Conservation (phyloP, 1,140 invertebrate species). For the Anastatus disparis region DNA sequence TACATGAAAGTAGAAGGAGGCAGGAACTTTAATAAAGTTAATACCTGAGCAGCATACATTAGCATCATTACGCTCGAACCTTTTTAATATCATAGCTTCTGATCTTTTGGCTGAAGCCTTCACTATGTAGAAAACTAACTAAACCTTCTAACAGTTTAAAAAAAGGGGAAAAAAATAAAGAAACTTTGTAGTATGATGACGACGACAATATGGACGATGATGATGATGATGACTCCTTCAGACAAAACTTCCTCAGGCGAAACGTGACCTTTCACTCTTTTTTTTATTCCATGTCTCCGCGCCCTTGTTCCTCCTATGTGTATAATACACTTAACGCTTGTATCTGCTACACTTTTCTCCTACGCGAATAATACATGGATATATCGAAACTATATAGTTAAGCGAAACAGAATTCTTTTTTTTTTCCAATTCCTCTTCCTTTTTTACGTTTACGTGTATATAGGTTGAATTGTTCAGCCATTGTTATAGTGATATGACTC, state of each 20-base stretch:
- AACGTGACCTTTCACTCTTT: slow-evolving; percentile 6
- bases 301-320: neutral
- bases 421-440: no score
- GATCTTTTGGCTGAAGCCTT: neutral
- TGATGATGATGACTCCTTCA: neutral
- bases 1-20: no score
- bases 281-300: neutral
- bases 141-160: no score
- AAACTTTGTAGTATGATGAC: no score
- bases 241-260: neutral
- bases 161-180: no score
- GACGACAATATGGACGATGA: neutral
- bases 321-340: no score
- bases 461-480: neutral
- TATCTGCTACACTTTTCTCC: no score
- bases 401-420: no score
- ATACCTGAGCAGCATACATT: neutral
- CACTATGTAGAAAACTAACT: no score
- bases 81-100: neutral
- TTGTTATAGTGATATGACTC: neutral
- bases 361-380: no score
- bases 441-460: neutral
- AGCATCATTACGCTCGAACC: neutral
- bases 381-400: no score
- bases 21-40: neutral